Base-by-base conservation (phyloP, 2,113 vertebrate genomes). In the Pseudorectes ferrugineus region DNA sequence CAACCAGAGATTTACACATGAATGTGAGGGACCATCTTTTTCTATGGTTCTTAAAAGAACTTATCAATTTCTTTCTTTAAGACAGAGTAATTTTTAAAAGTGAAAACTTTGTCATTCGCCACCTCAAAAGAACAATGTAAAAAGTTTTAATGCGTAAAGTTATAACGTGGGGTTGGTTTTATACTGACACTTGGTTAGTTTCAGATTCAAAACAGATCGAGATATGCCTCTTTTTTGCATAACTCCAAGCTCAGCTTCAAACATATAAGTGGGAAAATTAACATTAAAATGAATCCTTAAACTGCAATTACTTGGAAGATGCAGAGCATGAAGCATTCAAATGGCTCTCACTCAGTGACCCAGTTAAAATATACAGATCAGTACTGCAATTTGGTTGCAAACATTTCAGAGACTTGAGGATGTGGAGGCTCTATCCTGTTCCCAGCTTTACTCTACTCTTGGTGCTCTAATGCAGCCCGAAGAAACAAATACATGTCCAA, bases 221-320 rank as follows among this genome's bases (percentile, higher is more conserved):
- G 73, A 67, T 77, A 52, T 24, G 73, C 43, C 36, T 92, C 68
- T 57, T 48, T 66, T 92, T 68, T 96, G 52, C 70, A 76, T 84
- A 75, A 87, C 42, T 87, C 66, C 80, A 78, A 91, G 42, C 89
- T 89, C 84, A 68, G 77, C 62, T 93, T 95, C 72, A 75, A 95
- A 75, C 7, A 29, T 6, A 0, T 63, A 87, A 95, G 70, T 79
- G 70, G 45, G 54, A 70, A 89, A 95, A 95, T 89, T 85, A 94
- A 85, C 87, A 82, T 92, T 78, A 94, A 92, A 97, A 94, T 68
- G 49, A 95, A 81, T 82, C 70, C 43, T 95, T 82, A 82, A 92
- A 85, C 80, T 79, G 89, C 77, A 92, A 78, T 95, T 92, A 87
- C 77, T 82, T 94, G 84, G 75, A 89, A 89, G 65, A 91, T 49